Base-by-base conservation (phyloP, 2,797 vertebrate species). In the Tapirus indicus region DNA sequence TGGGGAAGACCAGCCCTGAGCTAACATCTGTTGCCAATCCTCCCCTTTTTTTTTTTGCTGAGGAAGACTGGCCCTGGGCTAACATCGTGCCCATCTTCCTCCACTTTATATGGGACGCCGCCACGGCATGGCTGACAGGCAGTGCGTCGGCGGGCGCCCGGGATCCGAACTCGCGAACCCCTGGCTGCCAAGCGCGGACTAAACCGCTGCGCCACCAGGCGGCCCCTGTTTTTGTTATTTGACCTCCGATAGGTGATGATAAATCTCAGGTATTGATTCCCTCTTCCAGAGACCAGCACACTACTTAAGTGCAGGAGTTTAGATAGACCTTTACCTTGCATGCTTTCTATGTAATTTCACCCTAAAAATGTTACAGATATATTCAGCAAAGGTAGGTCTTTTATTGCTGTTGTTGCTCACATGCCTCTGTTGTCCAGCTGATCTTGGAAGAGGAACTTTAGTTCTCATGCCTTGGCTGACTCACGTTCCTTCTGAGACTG, bases 201-300 rank as follows among this genome's bases (percentile, higher is more conserved):
- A n/a, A n/a, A n/a, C n/a, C n/a, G n/a, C n/a, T n/a, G n/a, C n/a
- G n/a, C n/a, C n/a, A n/a, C n/a, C n/a, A n/a, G n/a, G n/a, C n/a
- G n/a, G n/a, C n/a, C n/a, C n/a, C n/a, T 71, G 23, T 79, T 74
- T 72, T 89, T 83, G 56, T 83, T 92, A 62, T 93, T 91, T 93
- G 35, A 25, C 66, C 20, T 25, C 21, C 44, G 54, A 29, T 69
- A 60, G 14, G 49, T 71, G 41, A 13, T 58, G 56, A n/a, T 92
- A 89, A 95, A 32, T 29, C 29, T 90, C n/a, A 62, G 62, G 44
- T 52, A 38, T 32, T 44, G 64, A 69, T 41, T 74, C 56, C 88
- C 16, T 52, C 35, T 44, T 82, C 18, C 20, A 56, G 35, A 97
- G 32, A 77, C 25, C 29, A 71, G 54, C 47, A 56, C 6, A 20